Conservation (phyloP, 2,888 invertebrate genomes). For the Patella ulyssiponensis region DNA sequence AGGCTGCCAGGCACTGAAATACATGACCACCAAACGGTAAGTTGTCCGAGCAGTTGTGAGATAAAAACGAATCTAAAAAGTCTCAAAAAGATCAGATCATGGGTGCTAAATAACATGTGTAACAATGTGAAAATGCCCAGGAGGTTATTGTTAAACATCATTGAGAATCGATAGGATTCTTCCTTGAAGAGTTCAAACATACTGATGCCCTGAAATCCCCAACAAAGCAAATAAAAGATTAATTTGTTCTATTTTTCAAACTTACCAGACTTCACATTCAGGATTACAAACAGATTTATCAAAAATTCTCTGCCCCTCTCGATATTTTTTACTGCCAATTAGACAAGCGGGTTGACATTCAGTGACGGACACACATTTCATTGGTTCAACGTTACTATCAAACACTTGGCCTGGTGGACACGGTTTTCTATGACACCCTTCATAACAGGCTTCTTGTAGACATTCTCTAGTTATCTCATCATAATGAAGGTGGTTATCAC, state of each 20-base stretch:
- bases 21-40: too few species aligned
- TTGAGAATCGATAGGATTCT: too few species aligned
- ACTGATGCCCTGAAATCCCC: too few species aligned
- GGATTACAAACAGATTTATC: constrained; percentile 74
- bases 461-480: constrained; percentile 77
- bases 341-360: constrained; percentile 82
- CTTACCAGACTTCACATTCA: constrained; percentile 83
- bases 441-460: constrained; percentile 65
- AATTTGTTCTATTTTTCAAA: neutral
- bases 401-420: constrained; percentile 85
- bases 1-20: too few species aligned
- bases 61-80: too few species aligned
- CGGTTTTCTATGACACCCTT: constrained; percentile 83
- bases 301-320: constrained; percentile 84
- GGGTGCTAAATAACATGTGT: too few species aligned
- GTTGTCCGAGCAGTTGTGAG: too few species aligned
- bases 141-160: too few species aligned
- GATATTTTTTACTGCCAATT: constrained; percentile 78
- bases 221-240: too few species aligned
- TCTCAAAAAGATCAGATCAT: too few species aligned
- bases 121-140: too few species aligned
- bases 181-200: too few species aligned
- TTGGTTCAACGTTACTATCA: constrained; percentile 78
- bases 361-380: constrained; percentile 83
- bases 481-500: constrained; percentile 81